These are phyloP conservation scores for Coronaproctus castanopsis DNA, from an alignment of 2,888 invertebrate species.

Conservation along the genomic window DNA sequence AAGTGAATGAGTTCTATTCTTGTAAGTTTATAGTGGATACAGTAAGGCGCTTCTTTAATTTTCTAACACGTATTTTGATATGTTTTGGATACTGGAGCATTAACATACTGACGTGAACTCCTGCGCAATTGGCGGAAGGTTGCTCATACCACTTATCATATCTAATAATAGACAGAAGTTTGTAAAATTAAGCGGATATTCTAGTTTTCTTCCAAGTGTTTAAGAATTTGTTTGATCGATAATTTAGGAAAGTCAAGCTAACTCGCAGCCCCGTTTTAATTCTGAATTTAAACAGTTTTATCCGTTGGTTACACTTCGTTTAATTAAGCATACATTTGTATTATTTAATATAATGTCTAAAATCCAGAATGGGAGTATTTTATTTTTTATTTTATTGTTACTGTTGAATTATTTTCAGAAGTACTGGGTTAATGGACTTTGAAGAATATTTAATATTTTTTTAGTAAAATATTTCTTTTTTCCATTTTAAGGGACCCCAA, in stretches of 20 bases:
- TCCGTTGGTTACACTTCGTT: too few relatives aligned
- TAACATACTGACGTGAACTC: neutral
- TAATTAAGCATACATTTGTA: too few relatives aligned
- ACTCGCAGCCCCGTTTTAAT: too few relatives aligned
- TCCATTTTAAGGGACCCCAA: too few relatives aligned
- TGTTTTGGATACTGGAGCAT: neutral
- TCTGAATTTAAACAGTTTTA: too few relatives aligned
- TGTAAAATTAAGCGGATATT: neutral
- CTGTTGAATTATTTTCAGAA: too few relatives aligned
- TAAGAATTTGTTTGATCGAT: neutral
- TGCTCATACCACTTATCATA: neutral
- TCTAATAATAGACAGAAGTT: neutral
- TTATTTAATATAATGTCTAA: too few relatives aligned
- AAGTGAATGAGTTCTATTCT: neutral
- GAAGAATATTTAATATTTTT: too few relatives aligned
- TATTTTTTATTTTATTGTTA: too few relatives aligned
- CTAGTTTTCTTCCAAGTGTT: neutral
- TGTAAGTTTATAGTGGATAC: neutral
- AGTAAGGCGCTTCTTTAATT: neutral
- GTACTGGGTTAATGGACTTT: too few relatives aligned
- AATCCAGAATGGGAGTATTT: too few relatives aligned
- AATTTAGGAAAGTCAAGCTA: neutral
- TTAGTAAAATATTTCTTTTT: too few relatives aligned
- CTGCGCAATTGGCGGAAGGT: neutral
- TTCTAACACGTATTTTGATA: neutral